Evolutionary conservation across 2,888 invertebrate species (phyloP), one percentile per base, ranked within the genome.

Genomic region (Callosobruchus maculatus): DNA sequence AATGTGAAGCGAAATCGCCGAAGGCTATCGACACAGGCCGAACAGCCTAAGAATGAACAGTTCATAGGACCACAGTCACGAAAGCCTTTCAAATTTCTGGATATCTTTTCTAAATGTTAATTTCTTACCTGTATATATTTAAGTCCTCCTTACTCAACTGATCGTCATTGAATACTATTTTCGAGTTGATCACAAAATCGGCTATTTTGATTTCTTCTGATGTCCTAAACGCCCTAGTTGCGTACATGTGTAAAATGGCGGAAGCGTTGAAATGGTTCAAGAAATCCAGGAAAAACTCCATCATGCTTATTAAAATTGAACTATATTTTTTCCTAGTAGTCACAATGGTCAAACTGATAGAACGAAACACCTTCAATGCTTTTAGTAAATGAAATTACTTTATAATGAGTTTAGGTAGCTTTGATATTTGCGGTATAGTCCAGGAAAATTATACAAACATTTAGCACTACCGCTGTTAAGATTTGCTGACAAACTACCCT

Each of bases 151-250:
- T 21, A 13, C 70, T 31, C 67, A 78, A 66, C 0, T 73, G 30
- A 31, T 78, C 72, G 20, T 75, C 71, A n/a, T 76, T 20, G 22
- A 78, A 77, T 26, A 78, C 71, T 1, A 78, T 72, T 74, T 77
- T 78, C 22, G 71, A 76, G 30, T 74, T 77, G n/a, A 78, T 77
- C 0, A 72, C 69, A 21, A 74, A 74, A 70, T 78, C 78, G 0
- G 72, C 77, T 67, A 74, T 71, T 74, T 74, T 78, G 21, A 78
- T 75, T 73, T 78, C 77, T 22, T 77, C 77, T 21, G 76, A 75
- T 0, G 78, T 76, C 70, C 74, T 74, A 49, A 78, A 78, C 0
- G 73, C 74, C 0, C 76, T 74, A 20, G 75, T 74, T 18, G 73
- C 75, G 71, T 76, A 78, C 78, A 78, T 78, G 5, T 69, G 71